A percentile compares a stretch with the other conserved stretches of the same genome.
These are phyloP conservation scores for Caenorhabditis brenneri DNA, from an alignment of 1,140 invertebrate genomes.

Conservation along the genomic window DNA sequence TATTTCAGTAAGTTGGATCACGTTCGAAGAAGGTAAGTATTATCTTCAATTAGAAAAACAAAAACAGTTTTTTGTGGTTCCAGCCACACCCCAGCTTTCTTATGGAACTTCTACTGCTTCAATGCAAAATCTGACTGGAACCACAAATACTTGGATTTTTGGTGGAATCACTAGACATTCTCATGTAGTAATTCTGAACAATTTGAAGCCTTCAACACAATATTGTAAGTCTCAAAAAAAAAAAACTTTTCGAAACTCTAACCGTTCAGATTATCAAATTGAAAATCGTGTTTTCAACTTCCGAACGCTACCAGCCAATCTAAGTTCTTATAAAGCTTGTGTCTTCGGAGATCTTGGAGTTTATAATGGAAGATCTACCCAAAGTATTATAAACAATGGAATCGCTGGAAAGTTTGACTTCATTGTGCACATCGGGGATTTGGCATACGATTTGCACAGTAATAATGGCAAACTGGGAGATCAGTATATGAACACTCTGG, in stretches of 20 bases:
- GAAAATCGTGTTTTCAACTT: slow-evolving; percentile 17
- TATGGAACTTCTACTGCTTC: background rate
- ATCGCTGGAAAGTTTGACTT: slow-evolving; percentile 55
- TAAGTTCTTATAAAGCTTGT: slow-evolving; percentile 52
- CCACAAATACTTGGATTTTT: background rate
- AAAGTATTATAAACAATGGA: slow-evolving; percentile 47
- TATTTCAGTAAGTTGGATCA: slow-evolving; percentile 52
- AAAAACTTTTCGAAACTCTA: too few relatives aligned
- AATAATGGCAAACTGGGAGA: slow-evolving; percentile 71
- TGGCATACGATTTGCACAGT: slow-evolving; percentile 72
- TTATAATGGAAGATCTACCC: slow-evolving; percentile 53
- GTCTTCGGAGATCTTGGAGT: slow-evolving; percentile 61
- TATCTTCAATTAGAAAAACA: background rate
- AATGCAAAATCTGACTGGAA: background rate
- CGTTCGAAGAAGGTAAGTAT: slow-evolving; percentile 19
- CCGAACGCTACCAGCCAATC: slow-evolving; percentile 47
- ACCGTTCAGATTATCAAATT: slow-evolving; percentile 60
- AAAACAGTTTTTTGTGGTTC: background rate
- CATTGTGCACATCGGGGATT: slow-evolving; percentile 66
- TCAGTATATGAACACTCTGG: slow-evolving; percentile 68
- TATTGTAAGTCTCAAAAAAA: slow-evolving; percentile 53
- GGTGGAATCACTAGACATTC: slow-evolving; percentile 39
- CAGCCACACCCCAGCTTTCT: background rate
- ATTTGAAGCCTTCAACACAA: slow-evolving; percentile 42
- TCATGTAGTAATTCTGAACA: slow-evolving; percentile 37